Base-by-base conservation (phyloP, 2,797 vertebrate genomes). In the Clangula hyemalis region DNA sequence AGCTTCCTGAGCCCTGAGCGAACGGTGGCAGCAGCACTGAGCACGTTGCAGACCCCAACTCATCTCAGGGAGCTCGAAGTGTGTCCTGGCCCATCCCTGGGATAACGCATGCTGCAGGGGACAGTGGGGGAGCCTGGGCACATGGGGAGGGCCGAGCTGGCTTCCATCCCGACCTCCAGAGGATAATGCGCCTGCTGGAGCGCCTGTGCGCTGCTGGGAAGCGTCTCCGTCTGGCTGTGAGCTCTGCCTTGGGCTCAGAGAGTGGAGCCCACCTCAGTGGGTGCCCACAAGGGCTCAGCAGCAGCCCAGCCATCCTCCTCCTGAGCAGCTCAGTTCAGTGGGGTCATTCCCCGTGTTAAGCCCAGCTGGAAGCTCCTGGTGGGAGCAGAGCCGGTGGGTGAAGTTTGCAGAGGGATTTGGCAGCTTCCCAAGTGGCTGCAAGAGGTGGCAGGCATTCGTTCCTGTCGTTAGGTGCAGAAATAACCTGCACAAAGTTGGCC, bases 1-100 rank as follows among this genome's bases (percentile, higher is more conserved):
- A 88, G 6, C 94, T 97, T 97, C 97, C 97, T 84, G 77, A 93
- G 86, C 93, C 92, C 88, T 21, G 92, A 75, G 88, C 28, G 1
- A 11, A 49, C 47, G 79, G 89, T 80, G 93, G 89, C 69, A 96
- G 93, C 41, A 90, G 71, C 30, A 56, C 92, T 89, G 80, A 87
- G 32, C 60, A 57, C 0, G 4, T 36, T 85, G 41, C 86, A 74
- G 77, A 17, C 32, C 66, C 65, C 49, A 25, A 12, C 66, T 41
- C 53, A 8, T 1, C 69, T 1, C 1, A 2, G 38, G 56, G 65
- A 8, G 25, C 79, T 75, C 4, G 0, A 38, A 4, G 58, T 0
- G 1, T 0, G 1, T 71, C 49, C 66, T 3, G 1, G 12, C 1
- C 2, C 0, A 2, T 66, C 75, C 57, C 58, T 7, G 69, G 47